A percentile compares a stretch with the other conserved stretches of the same genome.
phyloP scores from a whole-genome alignment of 2,797 vertebrate species.

The Chrysocyon brachyurus region DNA sequence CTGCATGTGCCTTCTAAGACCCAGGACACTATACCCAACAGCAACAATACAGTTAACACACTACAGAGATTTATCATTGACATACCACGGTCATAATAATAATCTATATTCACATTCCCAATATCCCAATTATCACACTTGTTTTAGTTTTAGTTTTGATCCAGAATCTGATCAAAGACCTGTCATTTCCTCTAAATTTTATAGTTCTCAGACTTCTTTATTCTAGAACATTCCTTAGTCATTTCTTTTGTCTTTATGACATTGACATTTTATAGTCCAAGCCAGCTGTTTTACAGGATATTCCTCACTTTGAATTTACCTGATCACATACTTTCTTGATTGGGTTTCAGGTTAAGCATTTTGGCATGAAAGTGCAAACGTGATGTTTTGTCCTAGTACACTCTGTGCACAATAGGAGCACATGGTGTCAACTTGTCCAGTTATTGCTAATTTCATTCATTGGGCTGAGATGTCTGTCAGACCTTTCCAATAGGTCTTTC shows the following conservation, averaged over 20 bases:
- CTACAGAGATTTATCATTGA: background rate
- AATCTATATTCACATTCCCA: background rate
- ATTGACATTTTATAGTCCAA: background rate
- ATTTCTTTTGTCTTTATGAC: background rate
- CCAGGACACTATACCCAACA: background rate
- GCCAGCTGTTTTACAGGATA: background rate
- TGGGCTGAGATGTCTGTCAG: background rate
- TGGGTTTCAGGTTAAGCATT: background rate
- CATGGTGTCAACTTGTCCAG: background rate
- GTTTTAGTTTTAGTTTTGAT: background rate
- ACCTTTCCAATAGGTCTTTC: background rate
- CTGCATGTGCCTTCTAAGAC: background rate
- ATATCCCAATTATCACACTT: background rate
- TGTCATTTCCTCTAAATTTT: background rate
- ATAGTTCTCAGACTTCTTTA: background rate
- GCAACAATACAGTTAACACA: background rate
- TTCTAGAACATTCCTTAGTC: background rate
- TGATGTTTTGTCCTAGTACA: rapidly evolving
- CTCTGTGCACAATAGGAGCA: rapidly evolving
- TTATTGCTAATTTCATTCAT: background rate
- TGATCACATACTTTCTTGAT: background rate
- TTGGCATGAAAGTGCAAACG: background rate
- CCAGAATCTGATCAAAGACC: background rate
- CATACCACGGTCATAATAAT: background rate
- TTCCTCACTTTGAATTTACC: background rate